A percentile compares a stretch with the other conserved stretches of the same genome.
Conservation (phyloP, 2,113 vertebrate genomes). For the Pantherophis guttatus region DNA sequence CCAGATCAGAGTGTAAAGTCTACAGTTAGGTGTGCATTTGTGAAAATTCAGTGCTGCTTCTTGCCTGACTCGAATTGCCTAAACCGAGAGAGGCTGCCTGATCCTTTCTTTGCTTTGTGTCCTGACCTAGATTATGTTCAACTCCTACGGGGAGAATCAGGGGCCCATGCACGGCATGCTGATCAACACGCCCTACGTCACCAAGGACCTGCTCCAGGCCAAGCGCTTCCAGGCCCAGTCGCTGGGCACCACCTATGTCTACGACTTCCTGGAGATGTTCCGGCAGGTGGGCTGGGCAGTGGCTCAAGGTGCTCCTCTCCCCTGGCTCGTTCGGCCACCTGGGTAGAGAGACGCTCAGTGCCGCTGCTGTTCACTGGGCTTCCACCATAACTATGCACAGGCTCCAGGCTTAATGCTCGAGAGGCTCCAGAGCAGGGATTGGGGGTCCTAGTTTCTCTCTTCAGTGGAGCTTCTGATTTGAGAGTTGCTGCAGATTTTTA, state of each 20-base stretch:
- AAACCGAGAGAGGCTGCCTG: accelerated
- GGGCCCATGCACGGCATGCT: constrained; percentile 90
- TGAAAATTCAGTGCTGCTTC: not conserved
- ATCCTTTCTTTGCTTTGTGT: not conserved
- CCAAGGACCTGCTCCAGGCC: constrained; percentile 96
- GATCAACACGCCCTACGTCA: constrained; percentile 93
- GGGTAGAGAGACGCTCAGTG: not conserved
- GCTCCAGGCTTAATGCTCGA: not conserved
- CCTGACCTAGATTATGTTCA: constrained; percentile 86
- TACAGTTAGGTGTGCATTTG: not conserved
- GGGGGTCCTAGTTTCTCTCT: not conserved
- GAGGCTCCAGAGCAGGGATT: not conserved
- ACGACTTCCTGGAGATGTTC: constrained; percentile 97
- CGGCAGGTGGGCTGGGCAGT: constrained; percentile 78
- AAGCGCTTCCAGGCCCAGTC: constrained; percentile 96
- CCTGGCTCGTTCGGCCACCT: not conserved
- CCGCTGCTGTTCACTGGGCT: too few relatives aligned
- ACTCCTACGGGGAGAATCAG: constrained; percentile 89
- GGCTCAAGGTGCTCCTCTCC: accelerated
- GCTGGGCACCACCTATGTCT: constrained; percentile 92
- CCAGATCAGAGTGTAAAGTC: too few relatives aligned
- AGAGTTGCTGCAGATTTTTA: not conserved
- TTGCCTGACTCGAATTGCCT: not conserved
- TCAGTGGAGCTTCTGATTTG: not conserved
- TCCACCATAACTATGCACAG: not conserved